Base-by-base conservation (phyloP, 2,797 vertebrate species). In the Falco cherrug region DNA sequence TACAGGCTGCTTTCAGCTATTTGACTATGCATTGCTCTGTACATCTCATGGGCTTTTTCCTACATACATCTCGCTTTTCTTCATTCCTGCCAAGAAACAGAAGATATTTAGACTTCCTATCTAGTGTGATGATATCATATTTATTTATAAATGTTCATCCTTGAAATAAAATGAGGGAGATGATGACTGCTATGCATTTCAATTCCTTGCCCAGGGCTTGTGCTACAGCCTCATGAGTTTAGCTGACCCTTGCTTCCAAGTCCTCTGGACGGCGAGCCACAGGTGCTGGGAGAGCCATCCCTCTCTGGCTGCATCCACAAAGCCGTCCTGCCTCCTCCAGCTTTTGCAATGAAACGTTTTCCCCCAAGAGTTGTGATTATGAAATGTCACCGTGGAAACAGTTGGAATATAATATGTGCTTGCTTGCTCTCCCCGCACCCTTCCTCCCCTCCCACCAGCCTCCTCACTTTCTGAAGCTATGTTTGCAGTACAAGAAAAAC, bases 341-440 rank as follows among this genome's bases (percentile, higher is more conserved):
- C 87, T 94, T 92, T 69, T 96, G 95, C 91, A 93, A 68, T 57
- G 95, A 94, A 97, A 65, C 18, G 0, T 94, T 95, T 93, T 90
- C 53, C 93, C 96, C 83, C 87, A 97, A 92, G 97, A 76, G 69
- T 95, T 97, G 94, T 95, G 97, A 97, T 98, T 98, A 98, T 95
- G 96, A 98, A 98, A 98, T 98, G 97, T 98, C 98, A 97, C 98
- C 75, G 95, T 98, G 98, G 98, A 98, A 98, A 98, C 98, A 95
- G 97, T 98, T 97, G 95, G 97, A 97, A 95, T 92, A 93, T 95
- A 97, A 97, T 94, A 69, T 87, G 73, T 91, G 63, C 94, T 89
- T 87, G 76, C 92, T 87, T 6, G 54, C 85, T 91, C 70, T 87
- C 53, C 59, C 82, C 80, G 51, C 71, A 61, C 64, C 63, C 43